Base-by-base conservation (phyloP, 2,113 vertebrate species). In the Excalfactoria chinensis region DNA sequence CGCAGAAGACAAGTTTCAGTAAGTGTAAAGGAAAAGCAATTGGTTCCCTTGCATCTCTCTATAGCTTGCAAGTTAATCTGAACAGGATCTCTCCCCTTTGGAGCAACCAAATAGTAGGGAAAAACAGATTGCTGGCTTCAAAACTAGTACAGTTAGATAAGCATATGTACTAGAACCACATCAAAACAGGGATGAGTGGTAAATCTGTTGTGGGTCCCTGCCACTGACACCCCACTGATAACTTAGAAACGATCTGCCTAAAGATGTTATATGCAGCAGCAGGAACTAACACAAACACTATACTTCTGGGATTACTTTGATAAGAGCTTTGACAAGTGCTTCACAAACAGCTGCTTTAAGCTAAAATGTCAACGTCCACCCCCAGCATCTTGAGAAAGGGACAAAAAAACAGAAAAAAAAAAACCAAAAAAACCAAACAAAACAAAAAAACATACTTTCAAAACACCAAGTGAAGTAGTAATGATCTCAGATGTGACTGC, bases 141-240 rank as follows among this genome's bases (percentile, higher is more conserved):
- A 66, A 87, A 59, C 6, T 13, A 51, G 6, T 18, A 51, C 22
- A 60, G 18, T 23, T 30, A 55, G 12, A 34, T 25, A 85, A 77
- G 28, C 0, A 1, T 18, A 37, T 4, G 2, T 53, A 5, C 13
- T 79, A 53, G 20, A 78, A 30, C 13, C 41, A 66, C 30, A 43
- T 6, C 37, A 37, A 6, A 10, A 10, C 22, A 72, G 34, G 16
- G 23, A 30, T 40, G 5, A 0, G 5, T 19, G 6, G 6, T 34
- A 59, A 59, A 40, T 46, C 13, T 46, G 3, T 56, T 68, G 40
- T 28, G 30, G 17, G 17, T 58, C 30, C n/a, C 62, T 48, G 21
- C 22, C 84, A 26, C n/a, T 78, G 53, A 26, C 3, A 5, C 3
- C 14, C 44, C 23, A 48, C 8, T 49, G 23, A 30, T 64, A 22